phyloP scores from a whole-genome alignment of 2,113 vertebrate species.

The Jacana jacana region DNA sequence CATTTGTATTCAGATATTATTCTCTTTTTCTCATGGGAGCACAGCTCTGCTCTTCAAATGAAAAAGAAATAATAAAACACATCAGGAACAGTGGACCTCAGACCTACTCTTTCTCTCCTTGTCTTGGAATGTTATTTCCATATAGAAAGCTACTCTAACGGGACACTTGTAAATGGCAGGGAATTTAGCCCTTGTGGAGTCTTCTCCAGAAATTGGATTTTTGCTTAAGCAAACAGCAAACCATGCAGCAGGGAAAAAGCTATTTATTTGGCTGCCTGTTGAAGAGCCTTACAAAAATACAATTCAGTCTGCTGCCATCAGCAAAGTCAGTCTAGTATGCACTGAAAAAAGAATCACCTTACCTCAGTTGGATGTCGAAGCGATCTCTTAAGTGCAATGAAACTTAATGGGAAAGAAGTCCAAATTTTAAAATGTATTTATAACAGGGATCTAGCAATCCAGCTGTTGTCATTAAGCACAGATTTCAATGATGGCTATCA shows the following conservation, averaged over 20 bases:
- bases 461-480: neutral
- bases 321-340: conserved; percentile 43
- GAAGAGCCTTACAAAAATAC: conserved; percentile 72
- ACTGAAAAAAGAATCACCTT: conserved; percentile 47
- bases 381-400: neutral
- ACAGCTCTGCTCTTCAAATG: conserved; percentile 69
- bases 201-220: conserved; percentile 84
- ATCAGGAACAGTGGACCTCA: conserved; percentile 72
- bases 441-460: neutral
- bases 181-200: conserved; percentile 75
- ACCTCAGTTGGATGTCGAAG: neutral
- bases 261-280: conserved; percentile 75
- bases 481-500: neutral
- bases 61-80: conserved; percentile 79
- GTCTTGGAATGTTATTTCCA: conserved; percentile 79
- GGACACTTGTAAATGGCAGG: conserved; percentile 77
- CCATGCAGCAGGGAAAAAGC: conserved; percentile 71
- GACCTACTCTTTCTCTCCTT: conserved; percentile 69
- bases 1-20: conserved; percentile 76
- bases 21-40: conserved; percentile 68
- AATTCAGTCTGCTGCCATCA: conserved; percentile 43
- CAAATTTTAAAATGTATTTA: neutral
- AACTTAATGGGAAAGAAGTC: conserved; percentile 10
- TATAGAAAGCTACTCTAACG: conserved; percentile 79
- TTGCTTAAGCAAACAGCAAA: conserved; percentile 78